phyloP scores from a whole-genome alignment of 2,797 vertebrate species.

The Pelobates cultripes region DNA sequence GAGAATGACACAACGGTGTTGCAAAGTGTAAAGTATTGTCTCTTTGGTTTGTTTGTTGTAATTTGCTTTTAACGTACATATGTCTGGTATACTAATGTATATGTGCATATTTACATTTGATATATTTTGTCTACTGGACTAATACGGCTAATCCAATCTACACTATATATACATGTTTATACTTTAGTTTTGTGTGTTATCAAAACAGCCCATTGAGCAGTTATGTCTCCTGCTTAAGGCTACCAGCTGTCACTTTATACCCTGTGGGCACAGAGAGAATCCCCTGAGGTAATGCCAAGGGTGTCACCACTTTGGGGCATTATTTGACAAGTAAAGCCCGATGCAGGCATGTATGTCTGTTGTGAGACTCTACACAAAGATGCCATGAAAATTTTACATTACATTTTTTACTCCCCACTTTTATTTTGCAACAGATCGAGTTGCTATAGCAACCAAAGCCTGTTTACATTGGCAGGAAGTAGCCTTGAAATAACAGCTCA shows the following conservation, averaged over 20 bases:
- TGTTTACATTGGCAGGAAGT: conserved; percentile 33
- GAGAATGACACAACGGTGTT: too few relatives aligned
- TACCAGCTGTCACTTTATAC: conserved; percentile 53
- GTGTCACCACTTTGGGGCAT: conserved; percentile 48
- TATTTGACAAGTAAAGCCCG: conserved; percentile 48
- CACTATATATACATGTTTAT: conserved; percentile 28
- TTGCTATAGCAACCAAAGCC: conserved; percentile 40
- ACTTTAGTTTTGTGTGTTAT: conserved; percentile 27
- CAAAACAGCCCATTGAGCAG: conserved; percentile 53
- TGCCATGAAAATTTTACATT: conserved; percentile 34
- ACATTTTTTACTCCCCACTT: conserved; percentile 26
- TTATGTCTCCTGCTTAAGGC: conserved; percentile 40
- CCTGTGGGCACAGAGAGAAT: conserved; percentile 48
- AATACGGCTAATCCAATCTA: neutral
- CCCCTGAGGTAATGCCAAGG: conserved; percentile 54
- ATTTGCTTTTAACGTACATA: too few relatives aligned
- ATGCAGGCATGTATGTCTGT: conserved; percentile 38
- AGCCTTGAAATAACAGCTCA: conserved; percentile 15
- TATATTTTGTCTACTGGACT: neutral
- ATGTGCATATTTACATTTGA: neutral
- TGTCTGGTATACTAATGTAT: too few relatives aligned
- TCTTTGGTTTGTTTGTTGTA: too few relatives aligned
- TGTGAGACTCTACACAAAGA: conserved; percentile 40
- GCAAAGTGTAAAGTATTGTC: too few relatives aligned
- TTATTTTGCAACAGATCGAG: conserved; percentile 18